phyloP scores from a whole-genome alignment of 2,888 invertebrate genomes.

The Scaptomyza reducta region DNA sequence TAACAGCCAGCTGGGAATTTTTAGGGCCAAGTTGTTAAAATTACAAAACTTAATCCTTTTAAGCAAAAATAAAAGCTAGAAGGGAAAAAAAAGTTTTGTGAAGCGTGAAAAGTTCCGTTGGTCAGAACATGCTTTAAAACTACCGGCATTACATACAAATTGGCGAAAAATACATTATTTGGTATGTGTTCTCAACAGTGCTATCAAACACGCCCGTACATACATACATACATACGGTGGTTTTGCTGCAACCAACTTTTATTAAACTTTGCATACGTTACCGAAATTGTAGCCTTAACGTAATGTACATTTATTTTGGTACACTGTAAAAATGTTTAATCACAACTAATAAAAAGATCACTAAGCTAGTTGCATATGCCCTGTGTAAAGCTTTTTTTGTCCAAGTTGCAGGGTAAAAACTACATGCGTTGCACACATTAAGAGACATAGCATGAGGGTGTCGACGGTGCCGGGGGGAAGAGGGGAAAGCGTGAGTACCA shows the following conservation, averaged over 20 bases:
- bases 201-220: background rate
- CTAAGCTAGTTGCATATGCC: constrained; percentile 21
- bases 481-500: constrained; percentile 59
- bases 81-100: constrained; percentile 19
- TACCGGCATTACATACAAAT: constrained; percentile 2
- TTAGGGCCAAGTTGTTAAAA: constrained; percentile 41
- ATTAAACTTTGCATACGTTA: background rate
- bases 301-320: background rate
- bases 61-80: background rate
- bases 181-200: background rate
- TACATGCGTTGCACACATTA: constrained; percentile 5
- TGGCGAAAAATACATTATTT: background rate
- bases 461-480: constrained; percentile 14
- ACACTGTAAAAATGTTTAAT: background rate
- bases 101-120: constrained; percentile 47
- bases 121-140: constrained; percentile 18
- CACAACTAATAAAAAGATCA: background rate
- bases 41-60: constrained; percentile 43
- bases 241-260: background rate
- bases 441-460: constrained; percentile 1
- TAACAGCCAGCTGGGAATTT: constrained; percentile 40
- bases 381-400: constrained; percentile 10
- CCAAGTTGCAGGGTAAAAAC: constrained; percentile 15
- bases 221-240: no score
- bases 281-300: background rate